Evolutionary conservation across 2,113 vertebrate species (phyloP).

Genomic region (Tautogolabrus adspersus): DNA sequence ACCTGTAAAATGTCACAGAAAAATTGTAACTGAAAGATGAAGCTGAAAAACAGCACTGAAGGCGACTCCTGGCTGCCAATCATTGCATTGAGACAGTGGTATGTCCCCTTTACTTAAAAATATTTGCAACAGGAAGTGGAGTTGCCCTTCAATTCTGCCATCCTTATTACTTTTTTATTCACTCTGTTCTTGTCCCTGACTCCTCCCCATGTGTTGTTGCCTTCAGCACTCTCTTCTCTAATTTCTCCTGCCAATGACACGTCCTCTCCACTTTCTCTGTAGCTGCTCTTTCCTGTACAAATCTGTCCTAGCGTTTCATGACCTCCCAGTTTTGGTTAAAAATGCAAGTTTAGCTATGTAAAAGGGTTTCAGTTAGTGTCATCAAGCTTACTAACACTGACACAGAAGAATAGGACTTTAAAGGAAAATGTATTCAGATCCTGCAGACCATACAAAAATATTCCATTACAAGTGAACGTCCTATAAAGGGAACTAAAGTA

Average conservation of each 20-base stretch:
- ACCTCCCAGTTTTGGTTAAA: not conserved
- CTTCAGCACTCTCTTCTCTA: not conserved
- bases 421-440: not conserved
- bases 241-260: not conserved
- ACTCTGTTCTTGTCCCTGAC: not conserved
- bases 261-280: not conserved
- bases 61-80: constrained; percentile 9
- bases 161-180: not conserved
- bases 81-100: not conserved
- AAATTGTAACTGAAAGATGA: not conserved
- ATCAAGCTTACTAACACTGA: not conserved
- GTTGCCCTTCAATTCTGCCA: constrained; percentile 37
- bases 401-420: not conserved
- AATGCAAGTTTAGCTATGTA: not conserved
- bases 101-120: constrained; percentile 9
- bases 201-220: constrained; percentile 8
- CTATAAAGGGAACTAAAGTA: no score
- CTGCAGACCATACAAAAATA: no score
- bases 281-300: constrained; percentile 8
- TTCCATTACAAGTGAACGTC: no score
- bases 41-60: not conserved
- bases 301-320: not conserved
- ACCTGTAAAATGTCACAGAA: constrained; percentile 25
- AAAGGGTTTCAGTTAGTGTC: no score
- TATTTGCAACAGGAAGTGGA: constrained; percentile 10